A percentile compares a stretch with the other conserved stretches of the same genome.
Conservation (phyloP, 2,113 vertebrate genomes). For the Rhinolophus sinicus region DNA sequence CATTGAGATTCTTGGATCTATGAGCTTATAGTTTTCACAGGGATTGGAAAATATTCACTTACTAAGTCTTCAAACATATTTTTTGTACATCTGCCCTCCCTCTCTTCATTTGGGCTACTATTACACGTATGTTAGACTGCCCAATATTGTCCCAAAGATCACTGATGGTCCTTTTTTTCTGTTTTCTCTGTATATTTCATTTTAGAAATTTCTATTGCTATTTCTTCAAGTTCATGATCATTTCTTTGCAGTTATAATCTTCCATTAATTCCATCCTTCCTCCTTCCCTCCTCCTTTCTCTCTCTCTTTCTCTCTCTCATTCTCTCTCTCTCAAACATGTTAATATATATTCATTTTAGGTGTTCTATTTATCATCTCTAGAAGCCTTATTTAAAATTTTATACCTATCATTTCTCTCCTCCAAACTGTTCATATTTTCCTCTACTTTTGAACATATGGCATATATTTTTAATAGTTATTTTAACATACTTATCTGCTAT, state of each 20-base stretch:
- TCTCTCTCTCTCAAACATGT: too few species aligned
- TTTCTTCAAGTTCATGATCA: background rate
- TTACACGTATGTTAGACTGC: background rate
- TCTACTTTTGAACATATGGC: background rate
- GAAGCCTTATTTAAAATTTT: background rate
- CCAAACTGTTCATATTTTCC: background rate
- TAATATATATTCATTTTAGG: background rate
- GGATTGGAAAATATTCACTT: background rate
- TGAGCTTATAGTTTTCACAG: background rate
- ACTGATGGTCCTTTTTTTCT: background rate
- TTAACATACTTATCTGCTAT: background rate
- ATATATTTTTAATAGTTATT: background rate
- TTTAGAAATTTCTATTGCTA: background rate
- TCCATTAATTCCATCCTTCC: background rate
- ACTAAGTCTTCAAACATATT: background rate
- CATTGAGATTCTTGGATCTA: background rate
- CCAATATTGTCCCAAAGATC: background rate
- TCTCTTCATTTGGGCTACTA: background rate
- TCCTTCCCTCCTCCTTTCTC: background rate
- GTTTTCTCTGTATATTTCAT: background rate
- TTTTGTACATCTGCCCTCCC: background rate
- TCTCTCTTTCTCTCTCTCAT: too few species aligned
- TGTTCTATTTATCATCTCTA: background rate
- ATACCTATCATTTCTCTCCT: background rate
- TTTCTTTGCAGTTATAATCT: background rate